Evolutionary conservation across 2,888 invertebrate species (phyloP).

Genomic region (Scaptomyza tumidula): DNA sequence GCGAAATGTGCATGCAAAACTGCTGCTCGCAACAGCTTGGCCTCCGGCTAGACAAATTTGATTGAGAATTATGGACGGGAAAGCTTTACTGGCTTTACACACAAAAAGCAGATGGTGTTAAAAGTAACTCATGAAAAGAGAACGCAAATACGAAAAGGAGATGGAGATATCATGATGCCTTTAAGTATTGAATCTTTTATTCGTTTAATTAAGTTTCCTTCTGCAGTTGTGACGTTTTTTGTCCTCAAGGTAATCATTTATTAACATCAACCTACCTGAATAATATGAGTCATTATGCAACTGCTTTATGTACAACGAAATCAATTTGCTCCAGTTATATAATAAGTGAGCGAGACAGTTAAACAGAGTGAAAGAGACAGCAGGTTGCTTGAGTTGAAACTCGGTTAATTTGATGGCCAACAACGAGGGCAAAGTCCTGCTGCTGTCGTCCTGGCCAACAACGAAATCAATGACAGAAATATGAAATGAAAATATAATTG

Average conservation of each 20-base stretch:
- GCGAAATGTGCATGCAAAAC: conserved; percentile 54
- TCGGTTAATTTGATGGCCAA: conserved; percentile 58
- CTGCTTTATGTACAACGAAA: conserved; percentile 19
- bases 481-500: conserved; percentile 80
- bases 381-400: conserved; percentile 44
- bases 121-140: too few species aligned
- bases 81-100: conserved; percentile 4
- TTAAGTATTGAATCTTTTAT: background rate
- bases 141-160: too few species aligned
- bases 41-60: conserved; percentile 55
- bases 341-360: conserved; percentile 1
- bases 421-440: conserved; percentile 32
- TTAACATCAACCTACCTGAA: conserved; percentile 48
- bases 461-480: conserved; percentile 78
- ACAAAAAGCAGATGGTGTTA: conserved; percentile 7
- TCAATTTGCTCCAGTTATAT: conserved; percentile 30
- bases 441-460: conserved; percentile 31
- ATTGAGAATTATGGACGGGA: conserved; percentile 55
- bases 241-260: conserved; percentile 29
- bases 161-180: too few species aligned
- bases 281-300: conserved; percentile 54
- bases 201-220: background rate
- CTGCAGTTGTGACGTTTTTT: conserved; percentile 1
- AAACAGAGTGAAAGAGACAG: background rate
- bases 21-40: conserved; percentile 38